Base-by-base conservation (phyloP, 2,888 invertebrate species). In the Protophormia terraenovae region DNA sequence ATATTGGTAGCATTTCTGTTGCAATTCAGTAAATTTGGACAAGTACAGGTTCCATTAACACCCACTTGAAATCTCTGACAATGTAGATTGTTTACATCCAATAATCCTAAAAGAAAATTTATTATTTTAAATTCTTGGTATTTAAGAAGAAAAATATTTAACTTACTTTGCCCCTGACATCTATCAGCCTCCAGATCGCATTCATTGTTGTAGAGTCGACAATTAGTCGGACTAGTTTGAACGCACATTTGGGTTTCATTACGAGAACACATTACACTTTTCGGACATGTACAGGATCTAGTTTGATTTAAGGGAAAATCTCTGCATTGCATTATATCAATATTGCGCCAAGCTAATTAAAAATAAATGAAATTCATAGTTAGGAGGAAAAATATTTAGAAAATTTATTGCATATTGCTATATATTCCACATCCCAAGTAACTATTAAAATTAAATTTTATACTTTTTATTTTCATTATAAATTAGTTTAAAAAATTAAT, bases 251-350 rank as follows among this genome's bases (percentile, higher is more conserved):
- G 41, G 10, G 73, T 72, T 38, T 27, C 41, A 22, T 83, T 62
- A 19, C 53, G 60, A 35, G 78, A 79, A 60, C 78, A 83, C 32
- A 62, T 2, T 29, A 78, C 12, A 67, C 78, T 69, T 78, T 83
- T 78, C 1, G 73, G 83, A 6, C 78, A 78, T 12, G 38, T 67
- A 53, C 83, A 77, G 50, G 60, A 60, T 60, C 78, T 60, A 50
- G 66, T 72, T 64, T 83, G 72, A 67, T 72, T 72, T 19, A 62
- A 38, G 14, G 10, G 16, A 22, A 78, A 73, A 32, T 53, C 69
- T 38, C 69, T 53, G 24, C 79, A 84, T 47, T 84, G 83, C 69
- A 75, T 79, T 7, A 71, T 75, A 10, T 79, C 79, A 64, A 84
- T 75, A 14, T 67, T 55, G 12, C 8, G 79, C 79, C 83, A 84